Conservation (phyloP, 2,797 vertebrate species). For the Anomalospiza imberbis region DNA sequence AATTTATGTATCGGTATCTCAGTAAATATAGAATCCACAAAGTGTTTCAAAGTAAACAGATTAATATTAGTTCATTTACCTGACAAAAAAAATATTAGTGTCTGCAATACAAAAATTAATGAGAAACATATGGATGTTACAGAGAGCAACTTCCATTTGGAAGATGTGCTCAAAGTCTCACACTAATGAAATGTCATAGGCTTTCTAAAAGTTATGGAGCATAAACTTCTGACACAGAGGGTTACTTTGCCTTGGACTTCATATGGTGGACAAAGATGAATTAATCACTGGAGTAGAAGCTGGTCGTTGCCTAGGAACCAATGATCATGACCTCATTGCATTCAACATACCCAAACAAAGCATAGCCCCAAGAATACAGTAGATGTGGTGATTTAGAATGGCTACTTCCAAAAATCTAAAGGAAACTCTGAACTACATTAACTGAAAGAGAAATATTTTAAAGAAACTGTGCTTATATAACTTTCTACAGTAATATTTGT, state of each 20-base stretch:
- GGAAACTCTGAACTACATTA: not conserved
- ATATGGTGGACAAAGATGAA: constrained; percentile 37
- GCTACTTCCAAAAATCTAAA: not conserved
- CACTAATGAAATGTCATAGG: not conserved
- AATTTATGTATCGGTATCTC: not conserved
- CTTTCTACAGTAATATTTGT: not conserved
- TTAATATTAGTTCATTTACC: not conserved
- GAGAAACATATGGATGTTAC: not conserved
- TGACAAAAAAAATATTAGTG: not conserved
- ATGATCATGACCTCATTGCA: constrained; percentile 55
- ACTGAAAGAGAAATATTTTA: not conserved
- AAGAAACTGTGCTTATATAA: not conserved
- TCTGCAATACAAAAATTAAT: not conserved
- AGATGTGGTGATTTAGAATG: not conserved
- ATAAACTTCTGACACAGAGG: constrained; percentile 19
- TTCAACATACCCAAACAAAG: constrained; percentile 37
- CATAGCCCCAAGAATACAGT: not conserved
- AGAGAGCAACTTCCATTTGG: not conserved
- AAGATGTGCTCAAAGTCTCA: not conserved
- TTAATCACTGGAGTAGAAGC: constrained; percentile 57
- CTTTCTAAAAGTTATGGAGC: not conserved
- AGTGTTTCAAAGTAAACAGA: not conserved
- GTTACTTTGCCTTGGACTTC: constrained; percentile 30
- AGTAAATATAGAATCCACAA: not conserved
- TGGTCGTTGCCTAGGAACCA: constrained; percentile 60